phyloP scores from a whole-genome alignment of 2,888 invertebrate species.

The Stenotaenia linearis region DNA sequence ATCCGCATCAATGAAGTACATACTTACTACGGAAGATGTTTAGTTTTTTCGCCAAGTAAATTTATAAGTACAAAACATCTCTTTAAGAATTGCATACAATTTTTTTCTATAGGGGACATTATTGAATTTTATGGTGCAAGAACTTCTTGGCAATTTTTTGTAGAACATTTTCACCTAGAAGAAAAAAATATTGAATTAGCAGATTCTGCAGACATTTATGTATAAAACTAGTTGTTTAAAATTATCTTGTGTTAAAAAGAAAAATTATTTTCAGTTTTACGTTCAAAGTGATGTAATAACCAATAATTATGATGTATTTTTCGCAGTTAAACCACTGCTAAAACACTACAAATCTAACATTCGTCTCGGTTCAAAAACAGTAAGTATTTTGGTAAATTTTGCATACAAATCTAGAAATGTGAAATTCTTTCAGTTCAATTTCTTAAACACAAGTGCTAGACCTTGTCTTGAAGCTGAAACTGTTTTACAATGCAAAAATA shows the following conservation, averaged over 20 bases:
- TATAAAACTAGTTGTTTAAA: neutral
- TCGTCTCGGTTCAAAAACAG: neutral
- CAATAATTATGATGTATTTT: neutral
- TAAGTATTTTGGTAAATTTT: neutral
- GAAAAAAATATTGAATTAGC: neutral
- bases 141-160: neutral
- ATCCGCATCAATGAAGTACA: neutral
- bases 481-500: neutral
- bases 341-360: neutral
- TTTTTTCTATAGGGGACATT: neutral
- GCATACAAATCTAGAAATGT: neutral
- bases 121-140: neutral
- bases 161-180: neutral
- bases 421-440: neutral
- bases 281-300: neutral
- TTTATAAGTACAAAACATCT: neutral
- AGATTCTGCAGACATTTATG: neutral
- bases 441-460: neutral
- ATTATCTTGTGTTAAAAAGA: neutral
- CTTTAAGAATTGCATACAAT: neutral
- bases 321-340: neutral
- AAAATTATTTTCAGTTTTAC: neutral
- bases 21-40: neutral
- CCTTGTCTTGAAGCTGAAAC: neutral
- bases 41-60: neutral